These are phyloP conservation scores for Heliconius ismenius DNA, from an alignment of 2,888 invertebrate species.

Conservation along the genomic window DNA sequence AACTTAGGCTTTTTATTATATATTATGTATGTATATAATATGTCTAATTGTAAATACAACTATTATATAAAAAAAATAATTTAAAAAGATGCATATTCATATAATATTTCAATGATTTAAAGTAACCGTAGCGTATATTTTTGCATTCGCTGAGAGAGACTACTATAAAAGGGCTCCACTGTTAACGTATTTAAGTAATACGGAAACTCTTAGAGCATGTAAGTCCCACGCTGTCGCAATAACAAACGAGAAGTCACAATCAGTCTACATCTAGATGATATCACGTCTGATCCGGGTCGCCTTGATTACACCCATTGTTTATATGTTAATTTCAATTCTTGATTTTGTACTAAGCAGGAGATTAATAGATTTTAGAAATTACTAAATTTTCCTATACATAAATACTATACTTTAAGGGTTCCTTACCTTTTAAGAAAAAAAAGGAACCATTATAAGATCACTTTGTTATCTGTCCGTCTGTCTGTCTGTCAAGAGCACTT, in stretches of 20 bases:
- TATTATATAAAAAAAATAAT: neutral
- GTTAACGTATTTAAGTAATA: conserved; percentile 19
- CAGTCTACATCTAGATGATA: conserved; percentile 64
- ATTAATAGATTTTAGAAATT: neutral
- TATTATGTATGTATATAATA: neutral
- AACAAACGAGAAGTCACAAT: conserved; percentile 33
- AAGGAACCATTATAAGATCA: too few relatives aligned
- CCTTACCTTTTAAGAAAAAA: too few relatives aligned
- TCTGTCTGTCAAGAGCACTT: too few relatives aligned
- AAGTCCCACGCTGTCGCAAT: conserved; percentile 37
- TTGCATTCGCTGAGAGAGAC: neutral
- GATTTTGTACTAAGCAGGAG: conserved; percentile 9
- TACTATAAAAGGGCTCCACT: neutral
- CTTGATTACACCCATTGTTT: conserved; percentile 37
- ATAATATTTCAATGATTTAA: too few relatives aligned
- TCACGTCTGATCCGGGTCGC: conserved; percentile 49
- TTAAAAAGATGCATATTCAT: neutral
- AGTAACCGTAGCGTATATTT: neutral
- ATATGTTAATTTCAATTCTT: conserved; percentile 32
- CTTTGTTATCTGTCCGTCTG: too few relatives aligned
- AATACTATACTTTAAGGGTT: neutral
- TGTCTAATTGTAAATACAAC: neutral
- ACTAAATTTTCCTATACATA: neutral
- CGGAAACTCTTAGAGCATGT: conserved; percentile 36
- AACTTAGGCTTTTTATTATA: neutral